Base-by-base conservation (phyloP, 2,888 invertebrate species). In the Caenorhabditis sp. region DNA sequence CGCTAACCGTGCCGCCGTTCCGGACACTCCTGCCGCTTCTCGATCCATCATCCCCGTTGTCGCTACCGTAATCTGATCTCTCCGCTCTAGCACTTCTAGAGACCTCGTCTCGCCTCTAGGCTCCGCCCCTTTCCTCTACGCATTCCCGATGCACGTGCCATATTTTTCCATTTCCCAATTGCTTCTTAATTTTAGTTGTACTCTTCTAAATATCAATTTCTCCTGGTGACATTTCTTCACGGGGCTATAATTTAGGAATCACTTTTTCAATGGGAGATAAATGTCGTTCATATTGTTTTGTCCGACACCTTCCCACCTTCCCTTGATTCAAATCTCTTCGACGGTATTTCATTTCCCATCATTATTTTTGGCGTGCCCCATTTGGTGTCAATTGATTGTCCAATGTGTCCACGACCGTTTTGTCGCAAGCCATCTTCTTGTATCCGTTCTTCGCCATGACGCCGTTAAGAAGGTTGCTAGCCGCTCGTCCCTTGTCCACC, bases 331-430 rank as follows among this genome's bases (percentile, higher is more conserved):
- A 60, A 60, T 55, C 47, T 44, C 37, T 47, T n/a, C n/a, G n/a
- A 26, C 28, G 53, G 28, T 24, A 60, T 67, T 74, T 9, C 32
- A 32, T 32, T 32, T 32, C 67, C 61, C 61, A 67, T 76, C 76
- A 67, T 76, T 67, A 65, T 67, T 67, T 74, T 56, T 56, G 40
- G 44, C 60, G 50, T 78, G 70, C 71, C 79, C 79, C 79, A 79
- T 70, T 79, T 79, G 79, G 79, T 79, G 79, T 79, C 65, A 71
- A 70, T 79, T 72, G 61, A 65, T 67, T 60, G 60, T 60, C 32
- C 22, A 40, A 40, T 44, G 26, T 47, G 58, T 74, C 44, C n/a
- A 24, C 51, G 65, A 58, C 74, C 76, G 76, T 76, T 76, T 67
- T 76, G 76, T 76, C 76, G 76, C 76, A 76, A 76, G 67, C 61